These are phyloP conservation scores for Hylaeus anthracinus DNA, from an alignment of 1,140 invertebrate genomes.

Conservation along the genomic window DNA sequence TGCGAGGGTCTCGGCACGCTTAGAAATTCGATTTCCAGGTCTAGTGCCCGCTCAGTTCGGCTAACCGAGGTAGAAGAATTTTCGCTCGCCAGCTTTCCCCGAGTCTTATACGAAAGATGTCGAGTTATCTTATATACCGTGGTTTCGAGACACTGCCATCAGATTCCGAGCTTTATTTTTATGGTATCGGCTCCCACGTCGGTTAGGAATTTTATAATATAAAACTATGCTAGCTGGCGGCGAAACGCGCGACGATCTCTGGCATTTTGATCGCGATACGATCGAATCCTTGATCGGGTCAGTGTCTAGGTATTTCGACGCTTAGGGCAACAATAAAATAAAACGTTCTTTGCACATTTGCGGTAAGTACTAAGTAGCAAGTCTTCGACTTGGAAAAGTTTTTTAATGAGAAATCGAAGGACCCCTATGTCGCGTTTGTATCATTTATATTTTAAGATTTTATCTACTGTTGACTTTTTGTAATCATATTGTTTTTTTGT, in stretches of 20 bases:
- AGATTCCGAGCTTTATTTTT: not conserved
- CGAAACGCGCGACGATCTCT: not conserved
- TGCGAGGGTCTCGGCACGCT: not conserved
- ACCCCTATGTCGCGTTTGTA: too few relatives aligned
- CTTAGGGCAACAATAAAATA: too few relatives aligned
- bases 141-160: not conserved
- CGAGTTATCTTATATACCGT: constrained; percentile 18
- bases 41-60: not conserved
- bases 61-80: constrained; percentile 19
- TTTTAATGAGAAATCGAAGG: too few relatives aligned
- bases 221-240: not conserved
- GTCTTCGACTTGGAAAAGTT: too few relatives aligned
- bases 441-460: too few relatives aligned
- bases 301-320: too few relatives aligned
- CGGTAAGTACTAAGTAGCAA: too few relatives aligned
- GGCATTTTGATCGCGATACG: not conserved
- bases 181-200: constrained; percentile 8
- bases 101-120: constrained; percentile 16
- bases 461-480: too few relatives aligned
- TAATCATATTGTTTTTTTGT: too few relatives aligned
- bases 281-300: not conserved
- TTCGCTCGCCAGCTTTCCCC: not conserved
- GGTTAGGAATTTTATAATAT: constrained; percentile 20
- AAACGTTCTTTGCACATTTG: too few relatives aligned
- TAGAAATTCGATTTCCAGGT: constrained; percentile 36